These are phyloP conservation scores for Cotesia glomerata DNA, from an alignment of 1,140 invertebrate species.

Conservation along the genomic window DNA sequence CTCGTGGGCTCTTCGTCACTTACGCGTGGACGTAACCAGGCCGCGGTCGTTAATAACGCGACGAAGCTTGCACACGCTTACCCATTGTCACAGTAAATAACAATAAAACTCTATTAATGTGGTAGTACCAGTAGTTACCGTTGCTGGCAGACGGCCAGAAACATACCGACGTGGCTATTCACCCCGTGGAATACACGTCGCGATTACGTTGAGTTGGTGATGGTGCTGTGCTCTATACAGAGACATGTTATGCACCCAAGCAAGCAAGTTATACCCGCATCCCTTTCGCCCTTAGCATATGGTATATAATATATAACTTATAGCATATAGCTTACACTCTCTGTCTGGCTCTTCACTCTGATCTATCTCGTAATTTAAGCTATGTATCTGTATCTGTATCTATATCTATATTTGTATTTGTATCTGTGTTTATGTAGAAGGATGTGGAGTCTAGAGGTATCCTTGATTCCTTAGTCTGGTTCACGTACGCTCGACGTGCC, in stretches of 20 bases:
- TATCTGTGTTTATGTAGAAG: too few species aligned
- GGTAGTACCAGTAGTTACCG: slow-evolving; percentile 55
- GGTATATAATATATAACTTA: too few species aligned
- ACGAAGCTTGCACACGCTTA: slow-evolving; percentile 25
- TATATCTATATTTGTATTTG: neutral
- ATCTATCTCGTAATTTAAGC: neutral
- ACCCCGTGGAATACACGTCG: slow-evolving; percentile 29
- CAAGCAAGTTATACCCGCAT: neutral
- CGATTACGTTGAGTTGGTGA: slow-evolving; percentile 5
- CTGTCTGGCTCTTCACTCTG: neutral
- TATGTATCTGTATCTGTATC: slow-evolving; percentile 12
- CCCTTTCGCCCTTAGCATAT: neutral
- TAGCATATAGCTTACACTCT: neutral
- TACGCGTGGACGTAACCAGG: slow-evolving; percentile 34
- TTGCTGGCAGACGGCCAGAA: slow-evolving; percentile 54
- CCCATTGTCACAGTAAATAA: slow-evolving; percentile 59
- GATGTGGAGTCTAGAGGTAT: neutral
- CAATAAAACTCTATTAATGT: slow-evolving; percentile 64
- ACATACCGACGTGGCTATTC: slow-evolving; percentile 54
- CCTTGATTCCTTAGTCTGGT: slow-evolving; percentile 22
- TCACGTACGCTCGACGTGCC: slow-evolving; percentile 27
- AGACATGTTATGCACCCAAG: too few species aligned
- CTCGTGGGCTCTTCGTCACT: slow-evolving; percentile 26
- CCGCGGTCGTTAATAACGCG: slow-evolving; percentile 46
- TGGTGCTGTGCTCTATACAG: slow-evolving; percentile 9